Base-by-base conservation (phyloP, 92 coral and sea anemone genomes). In the Phenganax subtilis region DNA sequence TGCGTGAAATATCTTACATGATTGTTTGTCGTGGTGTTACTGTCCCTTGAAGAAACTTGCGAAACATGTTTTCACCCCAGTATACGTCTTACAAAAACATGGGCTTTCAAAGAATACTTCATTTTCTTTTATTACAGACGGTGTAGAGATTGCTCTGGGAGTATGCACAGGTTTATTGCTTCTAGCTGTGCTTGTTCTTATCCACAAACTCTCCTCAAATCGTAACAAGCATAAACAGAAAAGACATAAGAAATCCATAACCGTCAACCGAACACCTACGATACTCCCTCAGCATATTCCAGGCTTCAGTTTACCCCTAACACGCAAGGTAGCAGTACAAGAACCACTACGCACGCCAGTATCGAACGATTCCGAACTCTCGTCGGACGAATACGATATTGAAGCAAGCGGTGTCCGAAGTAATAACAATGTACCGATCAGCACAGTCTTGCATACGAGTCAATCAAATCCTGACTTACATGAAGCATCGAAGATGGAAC, bases 211-310 rank as follows among this genome's bases (percentile, higher is more conserved):
- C 25, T 3, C 77, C n/a, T 55, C 51, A 29, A 52, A 52, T 47
- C 77, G 77, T 3, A 9, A 20, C 51, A 10, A 37, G 5, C 14
- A 8, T 9, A 59, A 12, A 64, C 31, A 17, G 9, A 78, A 67
- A 16, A 63, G 56, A 59, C 44, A 3, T 8, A 79, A 79, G 74
- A 79, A 64, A 54, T 17, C 72, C 51, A 79, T 2, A 5, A 20
- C 74, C 12, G 25, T 59, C 28, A 57, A 51, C 12, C 58, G 77
- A 7, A 77, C 82, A 59, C 83, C 83, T n/a, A 79, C 83, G 10
- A 79, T 79, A 55, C 51, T 47, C 72, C 83, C 72, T 52, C 63
- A 79, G 12, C 30, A 79, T 54, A 79, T 79, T 37, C 83, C 83
- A 12, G 83, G 83, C 27, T 79, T 79, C 69, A 65, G 67, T 31